A percentile compares a stretch with the other conserved stretches of the same genome.
Conservation (phyloP, 2,797 vertebrate genomes). For the Neomorphus geoffroyi region DNA sequence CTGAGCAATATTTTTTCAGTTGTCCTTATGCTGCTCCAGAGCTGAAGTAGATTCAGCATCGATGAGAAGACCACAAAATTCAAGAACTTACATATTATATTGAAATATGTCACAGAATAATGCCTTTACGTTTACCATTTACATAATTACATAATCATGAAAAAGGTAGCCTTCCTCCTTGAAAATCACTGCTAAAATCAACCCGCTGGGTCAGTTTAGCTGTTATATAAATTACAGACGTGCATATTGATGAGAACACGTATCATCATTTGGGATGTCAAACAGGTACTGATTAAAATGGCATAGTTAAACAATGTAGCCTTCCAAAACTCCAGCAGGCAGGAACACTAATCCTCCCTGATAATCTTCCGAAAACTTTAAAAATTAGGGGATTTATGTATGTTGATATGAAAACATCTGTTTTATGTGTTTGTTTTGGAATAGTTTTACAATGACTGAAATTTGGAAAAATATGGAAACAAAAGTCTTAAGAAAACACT, state of each 20-base stretch:
- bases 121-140: background rate
- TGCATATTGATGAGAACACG: background rate
- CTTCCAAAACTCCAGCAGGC: background rate
- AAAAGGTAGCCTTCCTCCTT: background rate
- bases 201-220: background rate
- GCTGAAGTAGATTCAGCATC: background rate
- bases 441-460: background rate
- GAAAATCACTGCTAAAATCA: background rate
- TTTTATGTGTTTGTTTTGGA: background rate
- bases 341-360: background rate
- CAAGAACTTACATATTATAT: background rate
- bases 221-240: background rate
- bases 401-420: background rate
- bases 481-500: background rate
- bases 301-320: background rate
- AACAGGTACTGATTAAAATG: background rate
- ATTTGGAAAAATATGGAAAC: background rate
- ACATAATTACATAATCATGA: background rate
- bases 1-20: background rate
- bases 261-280: background rate
- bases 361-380: background rate
- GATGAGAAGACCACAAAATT: background rate
- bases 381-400: background rate
- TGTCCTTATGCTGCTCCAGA: background rate
- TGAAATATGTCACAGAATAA: background rate